phyloP scores from a whole-genome alignment of 2,888 invertebrate species.

The Mythimna ferrago region DNA sequence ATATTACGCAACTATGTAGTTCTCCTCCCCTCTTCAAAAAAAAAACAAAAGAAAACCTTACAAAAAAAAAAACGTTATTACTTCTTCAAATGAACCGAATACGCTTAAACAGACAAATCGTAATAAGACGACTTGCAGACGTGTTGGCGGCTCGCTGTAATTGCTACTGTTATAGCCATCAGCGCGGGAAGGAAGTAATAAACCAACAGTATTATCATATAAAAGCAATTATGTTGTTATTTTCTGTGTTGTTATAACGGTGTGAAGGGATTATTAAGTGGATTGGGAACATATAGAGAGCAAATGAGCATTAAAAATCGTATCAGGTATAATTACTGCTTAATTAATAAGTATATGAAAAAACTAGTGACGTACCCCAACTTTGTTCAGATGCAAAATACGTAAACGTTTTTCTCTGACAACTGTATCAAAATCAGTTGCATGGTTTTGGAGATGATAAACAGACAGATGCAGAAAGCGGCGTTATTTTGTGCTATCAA shows the following conservation, averaged over 20 bases:
- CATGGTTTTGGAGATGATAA: too few species aligned
- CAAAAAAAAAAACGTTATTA: neutral
- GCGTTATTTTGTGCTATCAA: too few species aligned
- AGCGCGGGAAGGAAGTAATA: constrained; percentile 61
- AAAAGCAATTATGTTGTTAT: constrained; percentile 59
- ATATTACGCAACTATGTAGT: neutral
- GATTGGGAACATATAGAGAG: neutral
- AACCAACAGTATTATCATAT: constrained; percentile 67
- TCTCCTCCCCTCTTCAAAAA: neutral
- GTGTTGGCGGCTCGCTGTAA: constrained; percentile 48
- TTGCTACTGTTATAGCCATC: constrained; percentile 53
- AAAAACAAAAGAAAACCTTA: constrained; percentile 18
- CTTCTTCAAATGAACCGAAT: constrained; percentile 27
- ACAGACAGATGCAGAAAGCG: too few species aligned
- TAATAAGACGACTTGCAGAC: constrained; percentile 57
- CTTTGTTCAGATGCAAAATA: too few species aligned
- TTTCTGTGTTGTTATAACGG: constrained; percentile 43
- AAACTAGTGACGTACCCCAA: too few species aligned
- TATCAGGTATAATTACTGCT: neutral
- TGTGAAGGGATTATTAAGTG: constrained; percentile 44
- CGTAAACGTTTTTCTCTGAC: too few species aligned
- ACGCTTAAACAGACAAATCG: constrained; percentile 41
- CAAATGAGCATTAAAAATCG: neutral
- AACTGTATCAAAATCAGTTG: too few species aligned
- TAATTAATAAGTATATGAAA: neutral